Evolutionary conservation across 1,140 invertebrate species (phyloP).

Genomic region (Homarus americanus): DNA sequence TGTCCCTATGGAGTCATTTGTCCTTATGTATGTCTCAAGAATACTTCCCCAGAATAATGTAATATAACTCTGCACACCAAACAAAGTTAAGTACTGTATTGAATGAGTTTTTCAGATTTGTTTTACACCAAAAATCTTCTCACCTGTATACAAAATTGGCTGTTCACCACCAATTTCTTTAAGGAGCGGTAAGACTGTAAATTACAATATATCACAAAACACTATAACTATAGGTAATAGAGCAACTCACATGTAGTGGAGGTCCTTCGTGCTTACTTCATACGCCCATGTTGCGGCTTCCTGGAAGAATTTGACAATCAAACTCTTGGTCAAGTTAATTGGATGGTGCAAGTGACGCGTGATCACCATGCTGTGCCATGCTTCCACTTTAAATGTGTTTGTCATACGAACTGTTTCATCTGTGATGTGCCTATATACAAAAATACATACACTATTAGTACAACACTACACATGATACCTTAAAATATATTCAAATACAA

Average conservation of each 20-base stretch:
- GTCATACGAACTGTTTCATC: conserved; percentile 36
- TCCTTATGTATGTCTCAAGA: too few species aligned
- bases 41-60: too few species aligned
- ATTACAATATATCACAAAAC: too few species aligned
- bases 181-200: not conserved
- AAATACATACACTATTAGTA: not conserved
- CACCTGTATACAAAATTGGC: too few species aligned
- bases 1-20: too few species aligned
- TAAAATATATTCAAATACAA: too few species aligned
- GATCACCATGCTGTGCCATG: conserved; percentile 59
- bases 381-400: conserved; percentile 64
- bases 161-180: not conserved
- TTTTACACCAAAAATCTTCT: too few species aligned
- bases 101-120: too few species aligned
- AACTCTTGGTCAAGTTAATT: conserved; percentile 14
- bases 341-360: conserved; percentile 49
- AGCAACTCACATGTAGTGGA: conserved; percentile 47
- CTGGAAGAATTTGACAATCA: conserved; percentile 20
- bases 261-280: conserved; percentile 53
- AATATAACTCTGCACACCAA: too few species aligned
- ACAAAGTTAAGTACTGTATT: not conserved
- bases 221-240: not conserved
- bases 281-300: conserved; percentile 39
- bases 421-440: conserved; percentile 20
- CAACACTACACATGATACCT: not conserved